A percentile compares a stretch with the other conserved stretches of the same genome.
phyloP scores from a whole-genome alignment of 2,888 invertebrate species.

The Pachliopta kotzebuea region DNA sequence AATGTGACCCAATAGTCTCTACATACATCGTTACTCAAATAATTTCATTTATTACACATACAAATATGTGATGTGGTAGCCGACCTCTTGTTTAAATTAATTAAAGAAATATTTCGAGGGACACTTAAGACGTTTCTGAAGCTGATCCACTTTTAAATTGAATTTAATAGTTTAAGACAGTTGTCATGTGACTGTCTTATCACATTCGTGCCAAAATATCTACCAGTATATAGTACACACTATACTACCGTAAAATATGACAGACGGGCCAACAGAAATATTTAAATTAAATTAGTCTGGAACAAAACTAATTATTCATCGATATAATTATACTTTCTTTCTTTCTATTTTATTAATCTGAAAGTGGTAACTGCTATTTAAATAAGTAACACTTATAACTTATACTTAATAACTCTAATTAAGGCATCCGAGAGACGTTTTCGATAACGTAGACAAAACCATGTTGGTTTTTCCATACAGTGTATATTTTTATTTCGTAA shows the following conservation, averaged over 20 bases:
- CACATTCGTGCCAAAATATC: slow-evolving; percentile 7
- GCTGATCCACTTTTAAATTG: neutral
- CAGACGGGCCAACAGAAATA: slow-evolving; percentile 3
- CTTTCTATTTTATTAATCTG: too few species aligned
- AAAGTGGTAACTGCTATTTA: too few species aligned
- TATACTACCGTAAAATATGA: neutral
- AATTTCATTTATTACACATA: too few species aligned
- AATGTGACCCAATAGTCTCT: too few species aligned
- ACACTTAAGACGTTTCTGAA: neutral
- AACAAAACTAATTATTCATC: slow-evolving; percentile 18
- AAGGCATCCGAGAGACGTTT: neutral
- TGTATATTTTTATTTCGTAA: neutral
- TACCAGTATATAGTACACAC: neutral
- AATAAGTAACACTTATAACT: too few species aligned
- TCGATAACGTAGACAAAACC: neutral
- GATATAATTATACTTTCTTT: slow-evolving; percentile 4
- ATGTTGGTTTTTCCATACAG: neutral
- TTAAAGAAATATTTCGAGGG: neutral
- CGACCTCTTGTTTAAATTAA: too few species aligned
- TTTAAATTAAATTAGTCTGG: slow-evolving; percentile 10
- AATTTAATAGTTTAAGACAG: neutral
- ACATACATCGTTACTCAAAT: too few species aligned
- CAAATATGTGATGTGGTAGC: too few species aligned
- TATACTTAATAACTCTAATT: neutral
- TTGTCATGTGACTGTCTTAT: neutral